Conservation (phyloP, 2,888 invertebrate species). For the Ectemnius lituratus region DNA sequence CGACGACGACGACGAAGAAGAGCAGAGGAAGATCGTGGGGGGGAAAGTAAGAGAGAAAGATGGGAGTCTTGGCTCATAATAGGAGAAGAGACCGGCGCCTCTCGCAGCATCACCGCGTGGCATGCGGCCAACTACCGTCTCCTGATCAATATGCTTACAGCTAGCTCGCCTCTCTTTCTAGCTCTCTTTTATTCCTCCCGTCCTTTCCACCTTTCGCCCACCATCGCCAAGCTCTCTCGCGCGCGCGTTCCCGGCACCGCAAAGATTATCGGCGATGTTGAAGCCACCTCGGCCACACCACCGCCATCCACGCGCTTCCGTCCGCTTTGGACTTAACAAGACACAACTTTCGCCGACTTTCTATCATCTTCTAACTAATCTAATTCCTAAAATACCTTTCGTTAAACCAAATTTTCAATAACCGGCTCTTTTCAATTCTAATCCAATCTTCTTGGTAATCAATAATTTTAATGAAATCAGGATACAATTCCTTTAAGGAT, state of each 20-base stretch:
- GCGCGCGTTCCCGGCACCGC: conserved; percentile 26
- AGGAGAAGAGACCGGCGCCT: conserved; percentile 76
- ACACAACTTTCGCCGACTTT: no score
- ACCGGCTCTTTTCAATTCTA: no score
- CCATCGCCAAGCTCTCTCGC: background rate
- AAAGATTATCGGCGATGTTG: conserved; percentile 56
- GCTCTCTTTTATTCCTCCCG: conserved; percentile 51
- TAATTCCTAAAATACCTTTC: no score
- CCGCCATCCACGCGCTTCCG: conserved; percentile 2
- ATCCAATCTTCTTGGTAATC: no score
- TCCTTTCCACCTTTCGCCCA: conserved; percentile 34
- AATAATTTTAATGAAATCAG: no score
- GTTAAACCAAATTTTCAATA: no score
- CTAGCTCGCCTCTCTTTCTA: conserved; percentile 66
- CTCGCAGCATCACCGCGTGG: conserved; percentile 77
- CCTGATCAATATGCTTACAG: conserved; percentile 78
- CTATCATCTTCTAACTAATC: no score
- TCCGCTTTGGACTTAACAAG: no score
- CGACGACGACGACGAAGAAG: background rate
- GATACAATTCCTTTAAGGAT: no score
- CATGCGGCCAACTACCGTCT: conserved; percentile 78
- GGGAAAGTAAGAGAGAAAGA: conserved; percentile 69
- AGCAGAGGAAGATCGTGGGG: conserved; percentile 35
- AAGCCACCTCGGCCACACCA: conserved; percentile 42
- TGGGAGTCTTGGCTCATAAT: conserved; percentile 77